Base-by-base conservation (phyloP, 1,140 invertebrate genomes). In the Brachionus asplanchnoidis region DNA sequence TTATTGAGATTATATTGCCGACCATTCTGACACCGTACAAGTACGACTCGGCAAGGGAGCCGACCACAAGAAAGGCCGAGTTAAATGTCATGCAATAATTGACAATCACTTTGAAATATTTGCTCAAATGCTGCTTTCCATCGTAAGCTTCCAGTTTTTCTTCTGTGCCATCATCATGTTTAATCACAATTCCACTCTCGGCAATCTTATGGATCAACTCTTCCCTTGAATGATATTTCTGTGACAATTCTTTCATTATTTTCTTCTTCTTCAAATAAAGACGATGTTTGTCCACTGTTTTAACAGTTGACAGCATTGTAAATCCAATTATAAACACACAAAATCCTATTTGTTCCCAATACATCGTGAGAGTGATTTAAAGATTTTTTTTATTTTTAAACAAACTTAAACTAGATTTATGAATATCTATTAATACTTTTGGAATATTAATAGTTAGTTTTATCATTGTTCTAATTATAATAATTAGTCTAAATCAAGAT, bases 341-440 rank as follows among this genome's bases (percentile, higher is more conserved):
- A 73, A 73, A 73, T n/a, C 68, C 68, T 17, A 73, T 73, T 73
- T 73, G 68, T 73, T 73, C 68, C 68, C 68, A 73, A 42, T 73
- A 73, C 68, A 73, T 73, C 44, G 5, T 73, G 14, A 20, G 23
- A 60, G 5, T 3, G 6, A 26, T 8, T 60, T 17, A 60, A 32
- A 2, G 28, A 32, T 32, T 32, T 32, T 32, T 32, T 32, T 32
- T 32, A 2, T 32, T 32, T 32, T 32, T 32, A 32, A 32, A 32
- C 5, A 4, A 4, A 4, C 3, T 32, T 3, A 4, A 32, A 32
- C 28, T 32, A 32, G 28, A 32, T 32, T 32, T 32, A 32, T 32
- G 28, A 3, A 1, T 32, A 32, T 32, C 28, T 32, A 32, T 32
- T 32, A 32, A 32, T 32, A 32, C 5, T 32, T 32, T 3, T 32